Evolutionary conservation across 2,113 vertebrate species (phyloP), one percentile per base, ranked within the genome.

Genomic region (Cacatua alba): DNA sequence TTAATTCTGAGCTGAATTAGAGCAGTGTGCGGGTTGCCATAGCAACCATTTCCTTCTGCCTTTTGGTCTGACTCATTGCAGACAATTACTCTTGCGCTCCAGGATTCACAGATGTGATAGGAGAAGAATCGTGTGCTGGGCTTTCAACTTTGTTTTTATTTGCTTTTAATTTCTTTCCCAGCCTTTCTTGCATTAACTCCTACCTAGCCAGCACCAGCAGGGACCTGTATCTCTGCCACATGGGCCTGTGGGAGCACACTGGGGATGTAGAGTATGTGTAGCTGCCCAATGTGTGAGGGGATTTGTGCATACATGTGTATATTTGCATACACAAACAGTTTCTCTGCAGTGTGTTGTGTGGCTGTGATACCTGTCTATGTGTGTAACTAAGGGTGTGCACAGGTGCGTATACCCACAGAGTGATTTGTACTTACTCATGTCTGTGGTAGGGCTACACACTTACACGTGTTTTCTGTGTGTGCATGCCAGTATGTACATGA

Each of bases 1-100:
- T 98, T 98, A 98, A 98, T 97, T 97, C 97, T 13, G 84, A 96
- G 96, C 92, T 23, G 96, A 98, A 98, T 97, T 97, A 97, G 97
- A 98, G 97, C 98, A 94, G 78, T 43, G 96, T 69, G 7, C 4
- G 10, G 65, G 98, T 98, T 98, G 96, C 94, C 97, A 98, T 98
- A 49, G 97, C 97, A 98, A 98, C 98, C 69, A 39, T 97, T 97
- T 97, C 97, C 97, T 95, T 95, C 92, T 97, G 97, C 97, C 94
- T 97, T 94, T 95, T 92, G 94, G 88, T 97, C 97, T 97, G 98
- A 98, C 97, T 98, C 95, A 94, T 95, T 97, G 95, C 97, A 98
- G 97, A 97, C 97, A 97, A 96, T 95, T 90, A 88, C 97, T 97
- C 95, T 97, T 21, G 43, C 9, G 76, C 96, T 97, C 95, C 76